These are phyloP conservation scores for Pseudochaenichthys georgianus DNA, from an alignment of 2,797 vertebrate species.

Conservation along the genomic window DNA sequence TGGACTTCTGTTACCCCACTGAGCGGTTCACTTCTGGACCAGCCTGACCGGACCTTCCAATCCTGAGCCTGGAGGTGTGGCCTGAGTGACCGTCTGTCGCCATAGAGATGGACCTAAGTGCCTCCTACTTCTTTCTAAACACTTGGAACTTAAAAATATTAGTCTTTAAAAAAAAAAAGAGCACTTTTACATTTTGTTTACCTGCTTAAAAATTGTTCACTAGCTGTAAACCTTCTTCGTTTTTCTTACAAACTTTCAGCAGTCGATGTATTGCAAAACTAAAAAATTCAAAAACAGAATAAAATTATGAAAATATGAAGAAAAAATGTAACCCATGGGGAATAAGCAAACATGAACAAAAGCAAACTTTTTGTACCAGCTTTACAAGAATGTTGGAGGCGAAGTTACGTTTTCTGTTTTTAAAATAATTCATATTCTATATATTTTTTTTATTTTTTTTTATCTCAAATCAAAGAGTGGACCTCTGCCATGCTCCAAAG, in stretches of 20 bases:
- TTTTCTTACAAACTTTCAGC: constrained; percentile 70
- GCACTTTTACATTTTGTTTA: constrained; percentile 85
- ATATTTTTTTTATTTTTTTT: constrained; percentile 71
- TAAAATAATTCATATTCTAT: constrained; percentile 64
- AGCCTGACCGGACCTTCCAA: constrained; percentile 48
- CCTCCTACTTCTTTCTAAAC: constrained; percentile 92
- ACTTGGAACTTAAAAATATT: constrained; percentile 75
- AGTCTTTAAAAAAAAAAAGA: constrained; percentile 77
- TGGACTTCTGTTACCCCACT: constrained; percentile 12
- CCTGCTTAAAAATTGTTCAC: constrained; percentile 74
- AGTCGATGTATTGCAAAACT: constrained; percentile 24
- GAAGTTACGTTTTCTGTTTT: constrained; percentile 44
- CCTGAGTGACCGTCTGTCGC: constrained; percentile 51
- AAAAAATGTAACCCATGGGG: constrained; percentile 26
- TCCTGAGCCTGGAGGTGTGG: constrained; percentile 48
- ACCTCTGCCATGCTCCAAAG: constrained; percentile 73
- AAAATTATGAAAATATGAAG: constrained; percentile 44
- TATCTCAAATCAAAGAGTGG: constrained; percentile 65
- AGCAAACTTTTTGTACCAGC: constrained; percentile 57
- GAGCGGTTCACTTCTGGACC: constrained; percentile 22
- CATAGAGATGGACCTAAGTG: constrained; percentile 93
- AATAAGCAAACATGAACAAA: constrained; percentile 1
- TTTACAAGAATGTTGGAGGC: constrained; percentile 47
- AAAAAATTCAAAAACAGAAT: constrained; percentile 39
- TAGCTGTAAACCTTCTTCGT: constrained; percentile 61